Evolutionary conservation across 2,113 vertebrate genomes (phyloP), one percentile per base, ranked within the genome.

Genomic region (Tricholaema leucomelas): DNA sequence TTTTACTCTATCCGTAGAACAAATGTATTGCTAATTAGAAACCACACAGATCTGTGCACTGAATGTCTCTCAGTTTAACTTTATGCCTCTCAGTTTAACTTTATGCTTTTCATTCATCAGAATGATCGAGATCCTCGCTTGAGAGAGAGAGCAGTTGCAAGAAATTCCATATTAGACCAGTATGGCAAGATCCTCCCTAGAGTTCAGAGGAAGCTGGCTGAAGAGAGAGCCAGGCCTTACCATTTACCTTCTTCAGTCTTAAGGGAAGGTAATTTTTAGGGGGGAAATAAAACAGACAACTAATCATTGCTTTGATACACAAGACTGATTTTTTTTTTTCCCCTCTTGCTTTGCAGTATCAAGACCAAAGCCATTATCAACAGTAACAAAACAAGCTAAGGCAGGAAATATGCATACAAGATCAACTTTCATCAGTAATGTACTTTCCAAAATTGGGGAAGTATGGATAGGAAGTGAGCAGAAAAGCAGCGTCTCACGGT

Each of bases 361-460:
- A 64, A 97, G 98, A 85, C 98, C 99, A 13, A 98, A 98, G 93
- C 99, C 99, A 1, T 97, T 99, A 81, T 99, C 99, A 10, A 98
- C 98, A 38, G 96, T 99, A 91, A 97, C 98, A 56, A 99, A 98
- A 52, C 97, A 96, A 66, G 95, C 97, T 70, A 67, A 96, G 78
- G 92, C 87, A 76, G 98, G 98, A 71, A 98, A 97, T 84, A 98
- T 99, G 52, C 96, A 98, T 84, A 98, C 98, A 40, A 98, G 98
- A 94, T 98, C 98, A n/a, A 97, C 97, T 59, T 99, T 99, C 92
- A 98, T 99, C 95, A 98, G 90, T 96, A 98, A 98, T 25, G 98
- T 99, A 2, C 91, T 99, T 58, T 97, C 97, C 71, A 99, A 99
- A 97, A 98, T 99, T 40, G 97, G 98, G 93, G 99, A 99, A 92